A percentile compares a stretch with the other conserved stretches of the same genome.
Evolutionary conservation across 2,113 vertebrate species (phyloP).

Genomic region (Oncorhynchus tshawytscha): DNA sequence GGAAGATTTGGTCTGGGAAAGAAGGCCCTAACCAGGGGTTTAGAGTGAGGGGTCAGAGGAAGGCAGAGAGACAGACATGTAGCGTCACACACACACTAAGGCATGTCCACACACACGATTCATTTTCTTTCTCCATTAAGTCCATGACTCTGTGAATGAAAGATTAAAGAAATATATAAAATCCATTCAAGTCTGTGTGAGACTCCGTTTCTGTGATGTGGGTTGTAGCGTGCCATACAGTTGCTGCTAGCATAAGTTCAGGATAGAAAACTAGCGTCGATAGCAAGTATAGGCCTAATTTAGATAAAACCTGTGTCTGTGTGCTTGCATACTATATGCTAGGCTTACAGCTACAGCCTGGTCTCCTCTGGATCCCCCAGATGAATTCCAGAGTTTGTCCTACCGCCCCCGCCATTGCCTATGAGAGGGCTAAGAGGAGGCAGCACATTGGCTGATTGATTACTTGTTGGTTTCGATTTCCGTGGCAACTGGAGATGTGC

Average conservation of each 20-base stretch:
- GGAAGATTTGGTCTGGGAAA: neutral
- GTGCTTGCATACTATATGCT: neutral
- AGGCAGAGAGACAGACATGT: neutral
- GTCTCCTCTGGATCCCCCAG: neutral
- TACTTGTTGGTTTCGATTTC: conserved; percentile 20
- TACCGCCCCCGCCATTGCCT: neutral
- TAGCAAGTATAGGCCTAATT: neutral
- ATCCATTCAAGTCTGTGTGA: neutral
- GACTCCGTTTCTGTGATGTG: neutral
- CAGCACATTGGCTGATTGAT: conserved; percentile 19
- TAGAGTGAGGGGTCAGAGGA: neutral
- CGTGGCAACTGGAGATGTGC: conserved; percentile 7
- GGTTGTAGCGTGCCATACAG: neutral
- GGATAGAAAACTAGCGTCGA: neutral
- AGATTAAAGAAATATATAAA: neutral
- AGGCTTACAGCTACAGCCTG: neutral
- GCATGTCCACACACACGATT: neutral
- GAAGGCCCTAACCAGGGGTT: conserved; percentile 4
- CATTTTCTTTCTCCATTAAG: neutral
- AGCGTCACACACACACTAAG: neutral
- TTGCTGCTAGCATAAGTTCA: neutral
- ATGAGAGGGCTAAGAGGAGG: neutral
- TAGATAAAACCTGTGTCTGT: neutral
- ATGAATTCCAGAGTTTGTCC: conserved; percentile 5
- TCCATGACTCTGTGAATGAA: neutral